Evolutionary conservation across 2,797 vertebrate genomes (phyloP).

Genomic region (Naso thynnoides): DNA sequence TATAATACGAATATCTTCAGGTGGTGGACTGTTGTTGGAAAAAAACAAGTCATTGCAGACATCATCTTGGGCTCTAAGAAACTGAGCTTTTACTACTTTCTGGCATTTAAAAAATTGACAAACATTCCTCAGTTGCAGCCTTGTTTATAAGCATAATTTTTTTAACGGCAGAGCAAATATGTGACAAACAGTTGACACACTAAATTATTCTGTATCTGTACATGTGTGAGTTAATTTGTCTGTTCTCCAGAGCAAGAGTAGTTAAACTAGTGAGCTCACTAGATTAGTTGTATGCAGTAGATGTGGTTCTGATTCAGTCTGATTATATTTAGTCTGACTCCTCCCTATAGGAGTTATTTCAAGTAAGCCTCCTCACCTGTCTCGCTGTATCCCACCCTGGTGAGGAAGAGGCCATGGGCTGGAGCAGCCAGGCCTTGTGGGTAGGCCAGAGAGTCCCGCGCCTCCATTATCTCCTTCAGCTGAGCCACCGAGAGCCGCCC

Average conservation of each 20-base stretch:
- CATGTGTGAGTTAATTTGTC: background rate
- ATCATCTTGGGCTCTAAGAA: background rate
- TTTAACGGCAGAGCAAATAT: background rate
- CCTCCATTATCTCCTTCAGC: conserved; percentile 85
- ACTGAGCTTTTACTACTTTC: background rate
- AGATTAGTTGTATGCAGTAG: no score
- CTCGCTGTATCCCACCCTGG: conserved; percentile 84
- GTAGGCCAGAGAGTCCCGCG: conserved; percentile 81
- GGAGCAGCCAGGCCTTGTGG: conserved; percentile 84
- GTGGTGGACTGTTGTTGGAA: no score
- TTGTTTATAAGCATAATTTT: background rate
- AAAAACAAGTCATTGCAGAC: background rate
- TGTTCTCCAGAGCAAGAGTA: background rate
- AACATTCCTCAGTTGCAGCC: background rate
- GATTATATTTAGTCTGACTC: background rate
- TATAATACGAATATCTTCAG: background rate
- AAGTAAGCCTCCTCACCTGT: conserved; percentile 62
- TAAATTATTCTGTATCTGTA: background rate
- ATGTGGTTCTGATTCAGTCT: no score
- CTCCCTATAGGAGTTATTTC: background rate
- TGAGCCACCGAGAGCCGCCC: conserved; percentile 77
- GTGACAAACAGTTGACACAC: no score
- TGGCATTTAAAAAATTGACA: no score
- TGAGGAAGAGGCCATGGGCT: conserved; percentile 89
- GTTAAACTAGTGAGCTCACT: background rate